A percentile compares a stretch with the other conserved stretches of the same genome.
phyloP scores from a whole-genome alignment of 2,113 vertebrate genomes.

The Mohoua ochrocephala region DNA sequence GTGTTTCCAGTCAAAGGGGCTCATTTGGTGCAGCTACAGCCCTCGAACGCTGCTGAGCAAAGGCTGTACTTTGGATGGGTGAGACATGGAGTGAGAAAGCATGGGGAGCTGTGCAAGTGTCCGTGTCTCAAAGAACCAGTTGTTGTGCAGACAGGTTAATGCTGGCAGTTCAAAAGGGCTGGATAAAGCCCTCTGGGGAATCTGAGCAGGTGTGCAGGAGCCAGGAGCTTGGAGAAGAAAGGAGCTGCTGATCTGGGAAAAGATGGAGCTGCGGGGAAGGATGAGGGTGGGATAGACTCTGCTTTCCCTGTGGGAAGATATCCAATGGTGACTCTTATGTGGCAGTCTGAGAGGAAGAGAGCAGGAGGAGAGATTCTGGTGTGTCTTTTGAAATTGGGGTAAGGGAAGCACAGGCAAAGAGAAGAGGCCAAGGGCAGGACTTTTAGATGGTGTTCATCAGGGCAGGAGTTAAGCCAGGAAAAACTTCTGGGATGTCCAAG shows the following conservation, averaged over 20 bases:
- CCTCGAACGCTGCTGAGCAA: not conserved
- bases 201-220: not conserved
- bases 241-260: not conserved
- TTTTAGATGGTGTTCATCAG: not conserved
- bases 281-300: not conserved
- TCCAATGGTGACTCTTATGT: not conserved
- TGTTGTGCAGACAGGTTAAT: not conserved
- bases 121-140: not conserved
- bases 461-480: not conserved
- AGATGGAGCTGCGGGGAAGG: not conserved
- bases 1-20: not conserved
- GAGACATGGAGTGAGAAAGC: rapidly evolving
- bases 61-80: not conserved
- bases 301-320: not conserved
- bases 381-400: not conserved
- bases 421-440: not conserved
- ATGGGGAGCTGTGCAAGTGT: not conserved
- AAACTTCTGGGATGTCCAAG: not conserved
- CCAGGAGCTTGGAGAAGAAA: not conserved
- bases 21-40: not conserved
- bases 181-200: not conserved
- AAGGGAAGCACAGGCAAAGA: not conserved
- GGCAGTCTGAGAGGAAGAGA: not conserved
- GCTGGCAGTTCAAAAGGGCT: not conserved
- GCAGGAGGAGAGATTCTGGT: not conserved